Evolutionary conservation across 2,888 invertebrate genomes (phyloP).

Genomic region (Euplagia quadripunctaria): DNA sequence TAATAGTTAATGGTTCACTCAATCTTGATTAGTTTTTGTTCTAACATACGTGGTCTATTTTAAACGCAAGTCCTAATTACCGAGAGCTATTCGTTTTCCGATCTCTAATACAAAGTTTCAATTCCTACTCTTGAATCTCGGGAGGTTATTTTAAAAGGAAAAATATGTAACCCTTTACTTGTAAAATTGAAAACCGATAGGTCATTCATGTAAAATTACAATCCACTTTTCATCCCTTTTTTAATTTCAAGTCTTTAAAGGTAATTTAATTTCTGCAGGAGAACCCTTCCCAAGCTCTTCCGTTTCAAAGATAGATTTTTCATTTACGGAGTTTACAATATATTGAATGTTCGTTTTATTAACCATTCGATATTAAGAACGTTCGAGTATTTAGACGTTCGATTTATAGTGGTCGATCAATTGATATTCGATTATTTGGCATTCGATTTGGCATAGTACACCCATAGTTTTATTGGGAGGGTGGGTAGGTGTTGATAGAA

Average conservation of each 20-base stretch:
- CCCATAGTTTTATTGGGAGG: too few species aligned
- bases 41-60: neutral
- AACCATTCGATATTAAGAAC: too few species aligned
- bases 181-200: neutral
- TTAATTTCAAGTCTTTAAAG: neutral
- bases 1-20: neutral
- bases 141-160: neutral
- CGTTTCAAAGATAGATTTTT: neutral
- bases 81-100: neutral
- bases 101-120: too few species aligned
- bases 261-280: neutral
- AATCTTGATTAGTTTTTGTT: neutral
- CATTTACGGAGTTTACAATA: too few species aligned
- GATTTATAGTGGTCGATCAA: too few species aligned
- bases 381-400: too few species aligned
- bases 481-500: too few species aligned
- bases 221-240: neutral
- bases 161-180: neutral
- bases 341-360: too few species aligned
- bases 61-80: neutral
- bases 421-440: too few species aligned
- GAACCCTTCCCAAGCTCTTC: neutral
- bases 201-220: neutral
- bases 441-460: too few species aligned
- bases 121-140: too few species aligned